These are phyloP conservation scores for Brenthis daphne DNA, from an alignment of 2,888 invertebrate species.

Conservation along the genomic window DNA sequence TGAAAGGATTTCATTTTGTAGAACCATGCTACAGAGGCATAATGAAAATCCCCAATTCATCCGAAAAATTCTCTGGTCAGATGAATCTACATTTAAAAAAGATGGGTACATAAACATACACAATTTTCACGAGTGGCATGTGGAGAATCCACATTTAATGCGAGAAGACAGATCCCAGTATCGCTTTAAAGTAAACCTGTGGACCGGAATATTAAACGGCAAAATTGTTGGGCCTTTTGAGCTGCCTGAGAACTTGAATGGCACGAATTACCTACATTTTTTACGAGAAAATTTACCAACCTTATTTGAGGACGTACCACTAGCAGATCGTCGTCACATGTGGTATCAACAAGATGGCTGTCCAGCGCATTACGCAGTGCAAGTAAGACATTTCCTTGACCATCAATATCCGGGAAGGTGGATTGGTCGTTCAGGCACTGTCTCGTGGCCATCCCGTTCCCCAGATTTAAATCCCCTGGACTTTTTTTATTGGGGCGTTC, in stretches of 20 bases:
- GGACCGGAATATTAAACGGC: conserved; percentile 41
- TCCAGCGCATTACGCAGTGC: no score
- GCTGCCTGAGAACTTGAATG: conserved; percentile 24
- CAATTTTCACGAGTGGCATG: conserved; percentile 38
- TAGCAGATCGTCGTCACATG: no score
- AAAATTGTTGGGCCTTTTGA: conserved; percentile 28
- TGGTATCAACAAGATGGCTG: no score
- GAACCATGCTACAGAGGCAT: conserved; percentile 30
- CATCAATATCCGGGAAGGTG: no score
- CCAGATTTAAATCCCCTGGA: no score
- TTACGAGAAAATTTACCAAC: background rate
- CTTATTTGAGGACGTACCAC: no score
- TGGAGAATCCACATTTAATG: conserved; percentile 36
- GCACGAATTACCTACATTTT: conserved; percentile 19
- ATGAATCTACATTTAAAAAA: conserved; percentile 36
- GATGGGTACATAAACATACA: conserved; percentile 37
- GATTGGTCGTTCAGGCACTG: no score
- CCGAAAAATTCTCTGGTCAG: conserved; percentile 33
- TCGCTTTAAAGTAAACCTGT: conserved; percentile 41
- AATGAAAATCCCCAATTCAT: conserved; percentile 34
- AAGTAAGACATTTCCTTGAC: no score
- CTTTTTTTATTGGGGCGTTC: no score
- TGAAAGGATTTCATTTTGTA: conserved; percentile 33
- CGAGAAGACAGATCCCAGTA: conserved; percentile 40
- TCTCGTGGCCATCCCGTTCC: no score